Evolutionary conservation across 2,888 invertebrate species (phyloP), one percentile per base, ranked within the genome.

Genomic region (Caenorhabditis sp.): DNA sequence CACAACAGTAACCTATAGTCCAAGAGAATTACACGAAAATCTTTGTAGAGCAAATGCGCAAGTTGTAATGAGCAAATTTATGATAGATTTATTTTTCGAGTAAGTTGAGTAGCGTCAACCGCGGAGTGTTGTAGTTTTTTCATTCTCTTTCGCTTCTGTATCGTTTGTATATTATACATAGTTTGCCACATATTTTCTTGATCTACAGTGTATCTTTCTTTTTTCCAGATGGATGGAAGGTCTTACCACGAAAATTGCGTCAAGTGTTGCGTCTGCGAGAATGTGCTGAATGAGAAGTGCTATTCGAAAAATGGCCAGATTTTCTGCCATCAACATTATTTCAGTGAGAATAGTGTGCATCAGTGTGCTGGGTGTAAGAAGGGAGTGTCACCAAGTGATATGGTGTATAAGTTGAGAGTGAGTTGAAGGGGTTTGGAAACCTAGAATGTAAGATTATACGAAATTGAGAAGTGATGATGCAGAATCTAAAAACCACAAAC

Each of bases 271-370:
- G 95, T 97, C 90, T 99, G 97, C 91, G 93, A 31, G 10, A 31
- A 94, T 88, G 92, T 92, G 88, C 93, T 99, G 87, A 93, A 94
- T 54, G 97, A 97, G 90, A 97, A 96, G 91, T 99, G 99, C 91
- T 99, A 95, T 91, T 95, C 94, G 85, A 91, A 96, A 87, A 96
- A 97, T 88, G 95, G 95, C 85, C 95, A 95, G 90, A 92, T 99
- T 70, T 97, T 95, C 91, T 99, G 99, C 91, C 92, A 94, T 89
- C 93, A 93, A 89, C 97, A 99, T 90, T 99, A 97, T 91, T 97
- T 20, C 69, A 86, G 85, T 56, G 81, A 82, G 31, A 80, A 76
- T 70, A 82, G 83, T 63, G 67, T 73, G 4, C 81, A 82, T 59
- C 69, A 76, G 20, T 87, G 87, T 69, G 76, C 78, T 17, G 85